A percentile compares a stretch with the other conserved stretches of the same genome.
Evolutionary conservation across 2,113 vertebrate species (phyloP).

Genomic region (Saguinus imperator): DNA sequence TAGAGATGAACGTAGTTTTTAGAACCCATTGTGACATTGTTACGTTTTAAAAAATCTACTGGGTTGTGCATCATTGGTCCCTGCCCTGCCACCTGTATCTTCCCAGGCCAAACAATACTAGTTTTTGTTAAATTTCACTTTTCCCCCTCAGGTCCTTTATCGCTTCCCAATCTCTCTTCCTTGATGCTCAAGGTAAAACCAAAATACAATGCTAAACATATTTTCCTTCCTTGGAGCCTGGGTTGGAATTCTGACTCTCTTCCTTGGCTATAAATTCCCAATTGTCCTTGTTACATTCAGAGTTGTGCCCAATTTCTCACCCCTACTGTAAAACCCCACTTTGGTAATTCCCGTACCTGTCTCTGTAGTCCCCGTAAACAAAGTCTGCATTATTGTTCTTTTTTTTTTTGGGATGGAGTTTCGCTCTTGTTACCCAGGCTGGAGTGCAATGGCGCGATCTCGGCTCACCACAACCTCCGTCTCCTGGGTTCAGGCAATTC

Average conservation of each 20-base stretch:
- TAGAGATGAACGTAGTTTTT: background rate
- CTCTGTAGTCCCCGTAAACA: background rate
- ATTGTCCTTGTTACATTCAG: background rate
- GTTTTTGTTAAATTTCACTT: background rate
- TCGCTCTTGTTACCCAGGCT: too few species aligned
- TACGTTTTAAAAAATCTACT: background rate
- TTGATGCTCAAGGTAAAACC: background rate
- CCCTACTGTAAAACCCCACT: background rate
- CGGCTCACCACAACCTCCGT: too few species aligned
- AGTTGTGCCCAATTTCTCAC: background rate
- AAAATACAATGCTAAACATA: background rate
- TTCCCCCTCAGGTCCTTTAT: background rate
- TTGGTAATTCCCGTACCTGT: background rate
- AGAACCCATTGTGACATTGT: background rate
- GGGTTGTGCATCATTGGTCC: background rate
- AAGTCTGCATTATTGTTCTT: too few species aligned
- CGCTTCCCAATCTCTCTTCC: background rate
- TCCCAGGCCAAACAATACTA: background rate
- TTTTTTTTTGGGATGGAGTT: too few species aligned
- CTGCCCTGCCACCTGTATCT: background rate
- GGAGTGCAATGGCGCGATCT: too few species aligned
- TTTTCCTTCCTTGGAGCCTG: background rate
- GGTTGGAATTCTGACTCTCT: background rate
- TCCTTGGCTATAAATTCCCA: background rate
- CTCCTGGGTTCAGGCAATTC: too few species aligned